Base-by-base conservation (phyloP, 2,113 vertebrate genomes). In the Paralichthys olivaceus region DNA sequence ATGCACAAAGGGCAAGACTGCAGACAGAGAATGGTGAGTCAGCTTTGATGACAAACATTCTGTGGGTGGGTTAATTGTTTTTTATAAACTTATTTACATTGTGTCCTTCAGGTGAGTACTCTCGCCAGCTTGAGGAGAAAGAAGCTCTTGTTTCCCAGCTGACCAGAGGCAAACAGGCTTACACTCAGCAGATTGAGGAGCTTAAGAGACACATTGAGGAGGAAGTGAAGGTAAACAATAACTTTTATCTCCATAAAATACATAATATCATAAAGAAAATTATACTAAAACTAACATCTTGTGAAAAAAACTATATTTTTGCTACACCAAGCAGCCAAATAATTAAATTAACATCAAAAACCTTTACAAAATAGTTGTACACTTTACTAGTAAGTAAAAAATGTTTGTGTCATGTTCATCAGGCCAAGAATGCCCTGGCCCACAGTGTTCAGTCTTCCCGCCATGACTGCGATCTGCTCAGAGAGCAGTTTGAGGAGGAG, bases 401-500 rank as follows among this genome's bases (percentile, higher is more conserved):
- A 25, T 43, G n/a, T 9, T 62, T 25, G 20, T 25, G 15, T 49
- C 11, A 12, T 54, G 12, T 70, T 53, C 20, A 40, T 53, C 22
- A 97, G 96, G 95, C 97, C 56, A 98, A 98, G 91, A 97, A 95
- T 0, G 95, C 96, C 0, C 88, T 98, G 72, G 96, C 96, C 23
- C 96, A 98, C 0, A 93, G 71, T 58, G 73, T 97, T 55, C 93
- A 94, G 77, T 92, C 20, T 13, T 4, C 25, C 22, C 60, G 60
- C 60, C 60, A 62, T 62, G 60, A 62, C 60, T 62, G 60, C 7
- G 60, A 62, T 62, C 60, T 62, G 34, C 60, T 62, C 34, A 62
- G 60, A 43, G 60, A 62, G 34, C 60, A 62, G 60, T 62, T n/a
- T 62, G 60, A 62, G 60, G 60, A 62, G 34, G 60, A 62, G 60